Conservation (phyloP, 2,888 invertebrate genomes). For the Lasioglossum marginatum region DNA sequence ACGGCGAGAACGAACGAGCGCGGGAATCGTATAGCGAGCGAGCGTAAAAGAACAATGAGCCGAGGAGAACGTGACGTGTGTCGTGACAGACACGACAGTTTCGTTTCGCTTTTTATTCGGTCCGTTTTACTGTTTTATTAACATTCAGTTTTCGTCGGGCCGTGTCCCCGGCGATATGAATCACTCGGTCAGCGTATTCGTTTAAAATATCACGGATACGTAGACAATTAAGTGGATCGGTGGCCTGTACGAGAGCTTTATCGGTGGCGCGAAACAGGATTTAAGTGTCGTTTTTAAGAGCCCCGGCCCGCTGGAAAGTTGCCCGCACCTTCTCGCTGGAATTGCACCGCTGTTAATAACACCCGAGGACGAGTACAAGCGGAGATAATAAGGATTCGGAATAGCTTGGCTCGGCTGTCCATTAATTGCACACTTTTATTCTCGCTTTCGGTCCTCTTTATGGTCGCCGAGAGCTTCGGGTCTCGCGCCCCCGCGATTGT, state of each 20-base stretch:
- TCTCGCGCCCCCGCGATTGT: not conserved
- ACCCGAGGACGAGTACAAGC: constrained; percentile 45
- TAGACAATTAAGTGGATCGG: constrained; percentile 40
- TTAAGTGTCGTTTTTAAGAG: constrained; percentile 64
- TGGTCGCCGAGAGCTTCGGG: not conserved
- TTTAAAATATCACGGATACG: constrained; percentile 34
- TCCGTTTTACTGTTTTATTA: not conserved
- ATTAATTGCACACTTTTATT: constrained; percentile 48
- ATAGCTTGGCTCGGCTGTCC: constrained; percentile 38
- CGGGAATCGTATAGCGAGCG: not conserved
- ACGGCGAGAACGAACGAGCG: not conserved
- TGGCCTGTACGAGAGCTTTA: constrained; percentile 45
- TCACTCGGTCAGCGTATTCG: constrained; percentile 7
- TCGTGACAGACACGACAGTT: not conserved
- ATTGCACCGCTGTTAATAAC: constrained; percentile 60
- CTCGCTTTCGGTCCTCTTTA: constrained; percentile 16
- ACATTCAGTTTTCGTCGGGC: constrained; percentile 1
- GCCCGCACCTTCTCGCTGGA: constrained; percentile 44
- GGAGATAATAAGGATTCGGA: constrained; percentile 56
- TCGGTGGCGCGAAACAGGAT: constrained; percentile 50
- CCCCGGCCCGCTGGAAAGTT: constrained; percentile 44
- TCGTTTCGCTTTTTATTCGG: not conserved
- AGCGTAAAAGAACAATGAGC: not conserved
- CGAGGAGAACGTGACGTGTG: not conserved
- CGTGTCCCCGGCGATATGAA: not conserved